Base-by-base conservation (phyloP, 2,113 vertebrate genomes). In the Carassius auratus region DNA sequence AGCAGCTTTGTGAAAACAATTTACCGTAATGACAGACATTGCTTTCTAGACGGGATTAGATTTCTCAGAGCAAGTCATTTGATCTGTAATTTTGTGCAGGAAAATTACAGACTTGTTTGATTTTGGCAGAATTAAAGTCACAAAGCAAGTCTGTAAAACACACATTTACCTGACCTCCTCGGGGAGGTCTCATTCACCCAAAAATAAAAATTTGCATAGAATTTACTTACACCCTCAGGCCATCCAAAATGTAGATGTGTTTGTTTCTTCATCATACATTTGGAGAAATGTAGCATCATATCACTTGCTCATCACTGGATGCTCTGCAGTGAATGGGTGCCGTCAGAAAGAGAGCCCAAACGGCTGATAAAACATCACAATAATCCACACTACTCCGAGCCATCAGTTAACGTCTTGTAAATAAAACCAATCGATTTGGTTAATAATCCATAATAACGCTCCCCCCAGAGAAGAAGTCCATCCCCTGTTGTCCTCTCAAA, bases 71-170 rank as follows among this genome's bases (percentile, higher is more conserved):
- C 1, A 19, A 19, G 68, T 42, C 36, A n/a, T 73, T 73, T 42
- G 68, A 19, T 73, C 36, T n/a, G 69, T n/a, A n/a, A 73, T 73
- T 73, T 73, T 73, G 36, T 42, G 17, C 19, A 73, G 69, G 19
- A 73, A 73, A 73, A 73, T 42, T 12, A 38, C 66, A 73, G 33
- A 42, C 68, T 71, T 71, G 36, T n/a, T 71, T 71, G 8, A 71
- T n/a, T 42, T 10, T 21, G 8, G 36, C 8, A 38, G 17, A 38
- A 38, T 38, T 38, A 36, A 36, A 69, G 33, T 69, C 66, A 69
- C 30, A 71, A 38, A 38, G 61, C 10, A 26, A 26, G 66, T 69
- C 30, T 69, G 30, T 36, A 33, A 68, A 71, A 71, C 66, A 38
- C 17, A 4, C 33, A 21, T 17, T 71, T 42, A 10, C 68, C 68